Percentiles rank a stretch among this genome's conserved stretches.
Evolutionary conservation across 2,888 invertebrate genomes (phyloP).

Genomic region (Drosophila atripex): DNA sequence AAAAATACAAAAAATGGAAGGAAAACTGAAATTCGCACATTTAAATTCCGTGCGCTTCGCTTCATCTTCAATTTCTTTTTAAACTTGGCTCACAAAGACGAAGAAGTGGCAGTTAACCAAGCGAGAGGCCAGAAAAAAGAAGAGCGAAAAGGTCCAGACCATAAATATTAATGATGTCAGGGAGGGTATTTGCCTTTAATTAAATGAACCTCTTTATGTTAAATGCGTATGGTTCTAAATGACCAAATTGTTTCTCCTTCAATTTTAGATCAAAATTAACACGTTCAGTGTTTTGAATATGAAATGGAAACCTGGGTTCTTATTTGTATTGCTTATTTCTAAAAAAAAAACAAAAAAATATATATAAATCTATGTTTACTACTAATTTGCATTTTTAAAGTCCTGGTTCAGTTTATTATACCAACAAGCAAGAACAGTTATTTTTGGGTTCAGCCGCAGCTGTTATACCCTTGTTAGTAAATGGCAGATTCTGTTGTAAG

Average conservation of each 20-base stretch:
- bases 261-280: background rate
- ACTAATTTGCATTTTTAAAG: too few species aligned
- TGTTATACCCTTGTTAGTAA: too few species aligned
- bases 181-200: constrained; percentile 30
- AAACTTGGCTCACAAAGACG: constrained; percentile 43
- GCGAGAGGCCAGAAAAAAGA: constrained; percentile 25
- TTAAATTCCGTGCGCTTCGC: constrained; percentile 61
- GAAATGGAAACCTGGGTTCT: too few species aligned
- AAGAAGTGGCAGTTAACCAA: constrained; percentile 35
- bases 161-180: constrained; percentile 36
- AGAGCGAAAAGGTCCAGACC: constrained; percentile 23
- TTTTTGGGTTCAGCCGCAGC: too few species aligned
- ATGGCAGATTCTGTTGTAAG: too few species aligned
- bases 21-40: constrained; percentile 50
- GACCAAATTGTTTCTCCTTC: background rate
- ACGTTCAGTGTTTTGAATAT: too few species aligned
- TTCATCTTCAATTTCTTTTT: constrained; percentile 56
- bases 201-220: constrained; percentile 31
- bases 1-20: constrained; percentile 15
- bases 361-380: too few species aligned
- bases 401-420: too few species aligned
- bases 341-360: too few species aligned
- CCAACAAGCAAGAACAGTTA: too few species aligned
- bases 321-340: background rate
- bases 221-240: constrained; percentile 1